Conservation (phyloP, 1,140 invertebrate species). For the Microplitis demolitor region DNA sequence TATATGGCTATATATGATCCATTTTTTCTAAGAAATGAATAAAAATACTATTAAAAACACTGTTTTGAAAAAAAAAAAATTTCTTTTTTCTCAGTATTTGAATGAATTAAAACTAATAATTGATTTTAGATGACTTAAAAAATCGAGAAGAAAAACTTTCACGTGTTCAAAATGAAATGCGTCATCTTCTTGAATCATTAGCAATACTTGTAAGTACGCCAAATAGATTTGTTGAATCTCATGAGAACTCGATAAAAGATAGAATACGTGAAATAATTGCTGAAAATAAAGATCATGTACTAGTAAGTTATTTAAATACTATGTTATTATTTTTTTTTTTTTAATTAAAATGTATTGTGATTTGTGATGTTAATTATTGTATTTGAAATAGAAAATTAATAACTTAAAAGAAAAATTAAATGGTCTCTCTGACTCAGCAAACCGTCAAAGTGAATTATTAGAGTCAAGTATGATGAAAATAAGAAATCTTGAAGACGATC, state of each 20-base stretch:
- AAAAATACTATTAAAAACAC: no score
- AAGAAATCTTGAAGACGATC: constrained; percentile 72
- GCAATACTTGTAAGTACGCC: constrained; percentile 72
- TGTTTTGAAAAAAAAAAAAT: no score
- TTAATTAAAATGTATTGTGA: neutral
- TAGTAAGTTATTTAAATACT: constrained; percentile 61
- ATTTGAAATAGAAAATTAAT: constrained; percentile 69
- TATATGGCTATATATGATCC: no score
- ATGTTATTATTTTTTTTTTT: neutral
- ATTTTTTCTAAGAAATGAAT: no score
- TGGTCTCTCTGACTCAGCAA: constrained; percentile 67
- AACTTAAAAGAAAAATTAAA: constrained; percentile 71
- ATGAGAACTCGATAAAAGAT: constrained; percentile 77
- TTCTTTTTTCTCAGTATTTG: neutral
- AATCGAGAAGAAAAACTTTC: constrained; percentile 72
- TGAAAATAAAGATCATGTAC: constrained; percentile 75
- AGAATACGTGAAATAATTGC: constrained; percentile 74
- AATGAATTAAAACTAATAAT: neutral
- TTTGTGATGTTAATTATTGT: neutral
- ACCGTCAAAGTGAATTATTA: constrained; percentile 68
- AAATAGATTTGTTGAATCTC: constrained; percentile 73
- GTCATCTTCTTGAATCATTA: constrained; percentile 69
- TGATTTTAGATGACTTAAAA: constrained; percentile 69
- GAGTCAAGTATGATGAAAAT: constrained; percentile 68
- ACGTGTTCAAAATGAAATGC: constrained; percentile 68